A percentile compares a stretch with the other conserved stretches of the same genome.
phyloP scores from a whole-genome alignment of 2,888 invertebrate species.

The Dione juno region DNA sequence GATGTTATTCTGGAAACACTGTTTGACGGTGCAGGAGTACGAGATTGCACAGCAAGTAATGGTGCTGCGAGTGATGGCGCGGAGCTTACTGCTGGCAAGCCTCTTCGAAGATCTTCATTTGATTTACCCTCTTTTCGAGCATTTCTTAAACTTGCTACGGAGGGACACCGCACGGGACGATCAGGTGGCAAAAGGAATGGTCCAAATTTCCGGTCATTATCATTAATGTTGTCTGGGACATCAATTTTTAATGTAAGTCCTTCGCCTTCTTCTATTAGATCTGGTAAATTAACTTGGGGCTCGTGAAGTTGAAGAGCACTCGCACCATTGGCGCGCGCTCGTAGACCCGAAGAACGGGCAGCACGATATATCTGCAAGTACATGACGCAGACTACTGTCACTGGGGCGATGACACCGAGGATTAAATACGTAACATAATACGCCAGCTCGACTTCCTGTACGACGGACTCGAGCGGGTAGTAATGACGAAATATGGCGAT shows the following conservation, averaged over 20 bases:
- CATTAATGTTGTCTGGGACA: conserved; percentile 60
- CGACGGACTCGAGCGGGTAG: conserved; percentile 62
- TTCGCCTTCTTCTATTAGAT: conserved; percentile 72
- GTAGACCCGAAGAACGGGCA: conserved; percentile 86
- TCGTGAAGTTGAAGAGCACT: conserved; percentile 81
- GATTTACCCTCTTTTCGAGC: conserved; percentile 74
- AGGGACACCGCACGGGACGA: conserved; percentile 74
- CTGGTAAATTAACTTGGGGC: conserved; percentile 70
- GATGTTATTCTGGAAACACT: conserved; percentile 87
- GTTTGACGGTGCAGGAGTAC: conserved; percentile 75
- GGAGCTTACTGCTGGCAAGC: conserved; percentile 79
- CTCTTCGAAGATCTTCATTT: conserved; percentile 68
- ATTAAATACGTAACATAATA: conserved; percentile 73
- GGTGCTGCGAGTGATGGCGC: conserved; percentile 78
- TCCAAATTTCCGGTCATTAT: conserved; percentile 69
- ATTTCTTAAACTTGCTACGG: conserved; percentile 73
- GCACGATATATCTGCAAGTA: conserved; percentile 90
- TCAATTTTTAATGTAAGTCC: conserved; percentile 77
- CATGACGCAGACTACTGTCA: conserved; percentile 88
- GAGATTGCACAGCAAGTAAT: conserved; percentile 62
- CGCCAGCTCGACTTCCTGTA: conserved; percentile 66
- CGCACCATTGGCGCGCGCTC: conserved; percentile 76
- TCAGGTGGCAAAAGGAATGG: conserved; percentile 77
- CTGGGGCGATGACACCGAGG: conserved; percentile 69
- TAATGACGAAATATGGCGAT: conserved; percentile 64